Evolutionary conservation across 2,888 invertebrate species (phyloP).

Genomic region (Xestia xanthographa): DNA sequence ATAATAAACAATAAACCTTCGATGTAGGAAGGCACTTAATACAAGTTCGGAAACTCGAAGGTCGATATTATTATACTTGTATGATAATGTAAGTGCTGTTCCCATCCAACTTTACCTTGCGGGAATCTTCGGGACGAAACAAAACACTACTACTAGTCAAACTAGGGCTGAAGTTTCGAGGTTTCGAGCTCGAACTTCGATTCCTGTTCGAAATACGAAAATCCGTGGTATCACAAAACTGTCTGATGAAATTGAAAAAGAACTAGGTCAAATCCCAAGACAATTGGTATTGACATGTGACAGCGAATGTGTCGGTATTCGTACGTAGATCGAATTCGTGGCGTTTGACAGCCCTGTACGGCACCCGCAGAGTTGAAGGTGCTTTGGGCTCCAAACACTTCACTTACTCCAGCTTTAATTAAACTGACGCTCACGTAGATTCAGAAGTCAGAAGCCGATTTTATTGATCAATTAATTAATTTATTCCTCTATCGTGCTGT

Average conservation of each 20-base stretch:
- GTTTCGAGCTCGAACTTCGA: constrained; percentile 1
- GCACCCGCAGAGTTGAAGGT: constrained; percentile 59
- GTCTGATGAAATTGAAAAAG: constrained; percentile 47
- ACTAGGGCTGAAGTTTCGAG: constrained; percentile 39
- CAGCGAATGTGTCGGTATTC: constrained; percentile 50
- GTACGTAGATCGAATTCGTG: constrained; percentile 46
- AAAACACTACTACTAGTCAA: constrained; percentile 40
- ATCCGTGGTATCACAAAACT: constrained; percentile 34
- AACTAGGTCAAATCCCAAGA: constrained; percentile 56
- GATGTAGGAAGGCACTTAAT: constrained; percentile 20
- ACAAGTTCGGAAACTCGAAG: constrained; percentile 27
- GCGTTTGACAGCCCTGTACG: constrained; percentile 65
- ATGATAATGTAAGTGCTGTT: constrained; percentile 3
- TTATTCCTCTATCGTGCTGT: constrained; percentile 22
- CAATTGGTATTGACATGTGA: constrained; percentile 65
- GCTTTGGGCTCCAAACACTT: constrained; percentile 62
- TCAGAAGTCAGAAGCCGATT: constrained; percentile 60
- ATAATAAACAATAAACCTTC: constrained; percentile 16
- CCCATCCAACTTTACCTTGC: constrained; percentile 30
- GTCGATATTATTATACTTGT: constrained; percentile 7
- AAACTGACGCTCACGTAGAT: constrained; percentile 71
- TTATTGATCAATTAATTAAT: constrained; percentile 57
- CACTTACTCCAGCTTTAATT: constrained; percentile 78
- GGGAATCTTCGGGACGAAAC: constrained; percentile 37
- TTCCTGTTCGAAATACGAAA: constrained; percentile 31